phyloP scores from a whole-genome alignment of 2,888 invertebrate species.

The Icerya purchasi region DNA sequence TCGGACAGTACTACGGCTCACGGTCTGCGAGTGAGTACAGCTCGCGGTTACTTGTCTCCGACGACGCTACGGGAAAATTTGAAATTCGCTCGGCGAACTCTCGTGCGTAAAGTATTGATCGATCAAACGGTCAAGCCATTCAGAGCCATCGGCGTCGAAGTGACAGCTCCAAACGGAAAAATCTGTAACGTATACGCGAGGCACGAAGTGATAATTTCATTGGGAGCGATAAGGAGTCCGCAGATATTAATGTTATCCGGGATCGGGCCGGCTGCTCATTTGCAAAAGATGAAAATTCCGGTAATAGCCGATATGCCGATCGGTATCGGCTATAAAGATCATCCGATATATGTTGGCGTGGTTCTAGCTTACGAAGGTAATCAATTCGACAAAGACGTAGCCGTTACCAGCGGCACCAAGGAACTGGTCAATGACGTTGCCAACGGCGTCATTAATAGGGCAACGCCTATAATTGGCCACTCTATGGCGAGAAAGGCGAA shows the following conservation, averaged over 20 bases:
- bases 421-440: background rate
- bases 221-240: slow-evolving; percentile 63
- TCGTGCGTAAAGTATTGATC: slow-evolving; percentile 44
- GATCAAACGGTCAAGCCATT: slow-evolving; percentile 25
- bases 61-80: slow-evolving; percentile 40
- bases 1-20: slow-evolving; percentile 27
- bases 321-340: slow-evolving; percentile 65
- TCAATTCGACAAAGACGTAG: background rate
- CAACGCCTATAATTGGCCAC: too few relatives aligned
- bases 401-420: background rate
- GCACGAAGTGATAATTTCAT: slow-evolving; percentile 66
- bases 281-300: slow-evolving; percentile 35
- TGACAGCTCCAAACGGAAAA: slow-evolving; percentile 32
- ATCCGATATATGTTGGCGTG: slow-evolving; percentile 50
- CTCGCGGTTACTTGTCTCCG: slow-evolving; percentile 57
- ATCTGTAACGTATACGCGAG: slow-evolving; percentile 34
- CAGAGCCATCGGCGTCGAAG: slow-evolving; percentile 41
- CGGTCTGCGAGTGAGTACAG: slow-evolving; percentile 55
- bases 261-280: slow-evolving; percentile 42
- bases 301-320: slow-evolving; percentile 41
- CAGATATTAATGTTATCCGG: slow-evolving; percentile 71
- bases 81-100: slow-evolving; percentile 43
- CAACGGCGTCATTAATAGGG: too few relatives aligned
- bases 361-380: background rate
- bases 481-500: too few relatives aligned